Evolutionary conservation across 2,888 invertebrate species (phyloP).

Genomic region (Oligia strigilis): DNA sequence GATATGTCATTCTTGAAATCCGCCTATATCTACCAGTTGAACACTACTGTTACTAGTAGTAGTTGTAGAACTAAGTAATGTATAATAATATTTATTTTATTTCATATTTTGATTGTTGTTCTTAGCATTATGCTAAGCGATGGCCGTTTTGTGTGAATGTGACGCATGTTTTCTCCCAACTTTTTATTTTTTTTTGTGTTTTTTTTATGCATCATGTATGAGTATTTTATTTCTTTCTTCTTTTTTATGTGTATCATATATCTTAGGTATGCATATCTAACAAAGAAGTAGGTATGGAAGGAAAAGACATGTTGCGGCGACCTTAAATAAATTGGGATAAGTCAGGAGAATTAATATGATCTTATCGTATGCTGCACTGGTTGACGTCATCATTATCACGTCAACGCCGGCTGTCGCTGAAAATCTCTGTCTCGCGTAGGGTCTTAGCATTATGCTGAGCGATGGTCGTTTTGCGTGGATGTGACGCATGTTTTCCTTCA

Average conservation of each 20-base stretch:
- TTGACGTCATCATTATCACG: neutral
- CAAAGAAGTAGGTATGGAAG: too few relatives aligned
- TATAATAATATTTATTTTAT: neutral
- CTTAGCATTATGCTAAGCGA: too few relatives aligned
- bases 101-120: neutral
- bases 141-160: too few relatives aligned
- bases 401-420: neutral
- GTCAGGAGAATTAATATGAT: neutral
- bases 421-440: too few relatives aligned
- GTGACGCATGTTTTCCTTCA: neutral
- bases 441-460: neutral
- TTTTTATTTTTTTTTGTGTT: too few relatives aligned
- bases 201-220: too few relatives aligned
- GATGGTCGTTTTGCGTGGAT: neutral
- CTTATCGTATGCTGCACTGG: neutral
- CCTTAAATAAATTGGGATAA: neutral
- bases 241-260: too few relatives aligned
- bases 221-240: too few relatives aligned
- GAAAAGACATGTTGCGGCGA: neutral
- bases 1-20: conserved; percentile 28
- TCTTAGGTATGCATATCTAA: too few relatives aligned
- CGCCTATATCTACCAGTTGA: conserved; percentile 31
- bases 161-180: too few relatives aligned
- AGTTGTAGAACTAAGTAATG: neutral
- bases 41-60: neutral